Percentiles rank a stretch among this genome's conserved stretches.
Conservation (phyloP, 2,888 invertebrate species). For the Escarpia spicata region DNA sequence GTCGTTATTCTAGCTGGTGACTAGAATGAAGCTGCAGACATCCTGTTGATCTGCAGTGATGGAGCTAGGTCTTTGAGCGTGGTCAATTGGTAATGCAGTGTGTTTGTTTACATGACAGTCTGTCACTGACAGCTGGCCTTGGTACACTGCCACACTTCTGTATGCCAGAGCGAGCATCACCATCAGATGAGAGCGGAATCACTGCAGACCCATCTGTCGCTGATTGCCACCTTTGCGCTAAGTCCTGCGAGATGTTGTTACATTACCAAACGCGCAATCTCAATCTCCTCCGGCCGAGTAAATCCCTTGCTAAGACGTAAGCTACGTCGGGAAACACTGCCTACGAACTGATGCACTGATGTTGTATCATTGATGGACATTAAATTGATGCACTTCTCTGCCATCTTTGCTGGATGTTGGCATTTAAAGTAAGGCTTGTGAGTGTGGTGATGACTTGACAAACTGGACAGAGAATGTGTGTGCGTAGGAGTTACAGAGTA, state of each 20-base stretch:
- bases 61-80: background rate
- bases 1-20: no score
- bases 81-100: background rate
- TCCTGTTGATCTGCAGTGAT: background rate
- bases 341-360: background rate
- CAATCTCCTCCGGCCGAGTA: background rate
- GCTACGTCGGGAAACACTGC: background rate
- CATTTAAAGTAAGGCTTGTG: background rate
- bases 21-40: background rate
- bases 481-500: background rate
- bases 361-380: background rate
- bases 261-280: background rate
- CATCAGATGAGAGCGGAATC: background rate
- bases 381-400: background rate
- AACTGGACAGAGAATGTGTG: background rate
- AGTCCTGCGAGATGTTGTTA: background rate
- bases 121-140: background rate
- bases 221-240: slow-evolving; percentile 10
- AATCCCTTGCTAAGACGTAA: background rate
- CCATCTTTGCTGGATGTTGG: background rate
- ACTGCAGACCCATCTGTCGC: background rate
- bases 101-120: background rate
- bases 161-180: background rate
- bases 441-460: background rate
- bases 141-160: background rate